These are phyloP conservation scores for Gasterosteus nipponicus DNA, from an alignment of 2,113 vertebrate species.

Conservation along the genomic window DNA sequence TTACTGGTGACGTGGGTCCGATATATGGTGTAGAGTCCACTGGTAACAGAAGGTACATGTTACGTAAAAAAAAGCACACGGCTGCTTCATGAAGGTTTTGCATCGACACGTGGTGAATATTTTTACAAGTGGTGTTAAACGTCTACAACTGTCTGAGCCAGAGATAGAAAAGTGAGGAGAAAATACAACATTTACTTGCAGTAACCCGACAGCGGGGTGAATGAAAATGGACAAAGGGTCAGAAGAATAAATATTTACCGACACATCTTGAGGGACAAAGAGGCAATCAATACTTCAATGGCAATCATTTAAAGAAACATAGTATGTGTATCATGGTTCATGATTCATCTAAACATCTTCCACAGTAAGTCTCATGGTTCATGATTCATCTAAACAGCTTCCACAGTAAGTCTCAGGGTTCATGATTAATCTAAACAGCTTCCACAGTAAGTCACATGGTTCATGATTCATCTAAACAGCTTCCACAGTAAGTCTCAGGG, in stretches of 20 bases:
- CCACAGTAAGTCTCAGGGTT: too few species aligned
- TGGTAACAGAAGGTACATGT: slow-evolving; percentile 34
- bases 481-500: too few species aligned
- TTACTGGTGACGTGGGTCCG: slow-evolving; percentile 57
- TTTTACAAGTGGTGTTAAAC: not conserved
- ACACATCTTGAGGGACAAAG: not conserved
- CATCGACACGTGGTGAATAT: slow-evolving; percentile 24
- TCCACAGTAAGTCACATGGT: too few species aligned
- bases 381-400: too few species aligned
- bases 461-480: too few species aligned
- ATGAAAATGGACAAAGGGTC: not conserved
- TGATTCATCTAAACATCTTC: too few species aligned
- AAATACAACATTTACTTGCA: not conserved
- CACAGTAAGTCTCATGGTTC: too few species aligned
- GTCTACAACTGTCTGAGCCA: not conserved
- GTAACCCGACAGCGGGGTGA: not conserved
- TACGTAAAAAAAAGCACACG: slow-evolving; percentile 24
- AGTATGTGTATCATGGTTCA: not conserved
- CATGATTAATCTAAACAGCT: too few species aligned
- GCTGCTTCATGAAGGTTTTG: slow-evolving; percentile 5
- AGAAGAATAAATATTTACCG: not conserved
- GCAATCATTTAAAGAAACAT: not conserved
- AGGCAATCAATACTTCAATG: not conserved
- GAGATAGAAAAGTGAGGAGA: not conserved
- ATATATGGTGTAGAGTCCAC: slow-evolving; percentile 52